Evolutionary conservation across 2,797 vertebrate species (phyloP), one percentile per base, ranked within the genome.

Genomic region (Australoheros facetus): DNA sequence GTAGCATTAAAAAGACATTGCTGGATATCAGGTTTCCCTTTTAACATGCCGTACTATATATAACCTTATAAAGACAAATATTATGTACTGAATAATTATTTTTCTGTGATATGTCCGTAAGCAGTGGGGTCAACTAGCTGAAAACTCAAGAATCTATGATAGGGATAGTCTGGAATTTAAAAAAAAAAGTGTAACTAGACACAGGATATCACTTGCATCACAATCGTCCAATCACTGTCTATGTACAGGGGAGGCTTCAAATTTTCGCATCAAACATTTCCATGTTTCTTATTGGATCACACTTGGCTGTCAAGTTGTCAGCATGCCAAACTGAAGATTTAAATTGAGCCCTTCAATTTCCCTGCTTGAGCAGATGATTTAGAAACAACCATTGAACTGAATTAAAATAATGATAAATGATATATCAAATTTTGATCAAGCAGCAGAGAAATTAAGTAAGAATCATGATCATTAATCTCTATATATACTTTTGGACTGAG

Each of bases 1-100:
- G 51, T 30, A 51, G 64, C 30, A 16, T 71, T 37, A 66, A 26
- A 23, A 82, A 62, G 55, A 77, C 23, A 30, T 45, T 23, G 45
- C n/a, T 51, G 16, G 37, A 13, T 37, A 23, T 60, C 37, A 16
- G 34, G 42, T 77, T 81, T 79, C 56, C 48, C 19, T 13, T 78
- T 77, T 37, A 39, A 74, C 14, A 56, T 10, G 19, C n/a, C 70
- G 34, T 71, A 79, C 48, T 77, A 73, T 51, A 64, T 30, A 51
- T 51, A 17, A 51, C 17, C 42, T 51, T 30, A 0, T 30, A 51
- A 69, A 69, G 42, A 69, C 26, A 69, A 30, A 51, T 69, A 69
- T 48, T 7, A 23, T 30, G 30, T 17, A 30, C 64, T 30, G 42
- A 69, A 30, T 8, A 51, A 69, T 48, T 51, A 7, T 69, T 69